phyloP scores from a whole-genome alignment of 2,797 vertebrate species.

The Labroides dimidiatus region DNA sequence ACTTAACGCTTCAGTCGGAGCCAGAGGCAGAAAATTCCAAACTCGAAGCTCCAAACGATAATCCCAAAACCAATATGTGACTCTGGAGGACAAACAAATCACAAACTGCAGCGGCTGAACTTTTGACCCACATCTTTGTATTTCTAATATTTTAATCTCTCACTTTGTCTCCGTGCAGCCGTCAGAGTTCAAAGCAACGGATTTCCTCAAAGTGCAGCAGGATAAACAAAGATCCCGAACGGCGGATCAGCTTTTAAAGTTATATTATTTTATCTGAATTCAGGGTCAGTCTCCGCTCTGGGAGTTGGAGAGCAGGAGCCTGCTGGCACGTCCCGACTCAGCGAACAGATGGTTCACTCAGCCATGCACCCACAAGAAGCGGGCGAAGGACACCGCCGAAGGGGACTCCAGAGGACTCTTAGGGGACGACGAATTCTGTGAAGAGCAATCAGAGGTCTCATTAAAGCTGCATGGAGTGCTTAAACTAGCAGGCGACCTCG shows the following conservation, averaged over 20 bases:
- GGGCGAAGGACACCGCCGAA: slow-evolving; percentile 24
- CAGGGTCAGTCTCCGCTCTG: slow-evolving; percentile 28
- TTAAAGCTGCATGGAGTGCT: slow-evolving; percentile 17
- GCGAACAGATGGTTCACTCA: slow-evolving; percentile 61
- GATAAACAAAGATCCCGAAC: not conserved
- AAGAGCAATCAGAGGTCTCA: slow-evolving; percentile 28
- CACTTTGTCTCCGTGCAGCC: not conserved
- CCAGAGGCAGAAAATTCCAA: not conserved
- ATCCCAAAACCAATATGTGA: not conserved
- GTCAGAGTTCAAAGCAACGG: not conserved
- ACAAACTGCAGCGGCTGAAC: not conserved
- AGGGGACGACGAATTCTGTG: slow-evolving; percentile 16
- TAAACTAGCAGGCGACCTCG: not conserved
- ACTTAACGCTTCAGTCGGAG: not conserved
- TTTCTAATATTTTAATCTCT: not conserved
- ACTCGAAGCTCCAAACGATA: not conserved
- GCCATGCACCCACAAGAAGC: slow-evolving; percentile 36
- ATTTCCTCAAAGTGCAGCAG: not conserved
- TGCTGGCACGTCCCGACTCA: slow-evolving; percentile 35
- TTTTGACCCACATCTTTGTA: not conserved
- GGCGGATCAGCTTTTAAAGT: slow-evolving; percentile 13
- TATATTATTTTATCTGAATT: slow-evolving; percentile 16
- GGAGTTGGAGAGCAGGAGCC: slow-evolving; percentile 34
- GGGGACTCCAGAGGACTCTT: slow-evolving; percentile 32
- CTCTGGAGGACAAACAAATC: not conserved